Conservation (phyloP, 37 sponge, comb jelly and placozoan genomes). For the Hexactinellida sp. region DNA sequence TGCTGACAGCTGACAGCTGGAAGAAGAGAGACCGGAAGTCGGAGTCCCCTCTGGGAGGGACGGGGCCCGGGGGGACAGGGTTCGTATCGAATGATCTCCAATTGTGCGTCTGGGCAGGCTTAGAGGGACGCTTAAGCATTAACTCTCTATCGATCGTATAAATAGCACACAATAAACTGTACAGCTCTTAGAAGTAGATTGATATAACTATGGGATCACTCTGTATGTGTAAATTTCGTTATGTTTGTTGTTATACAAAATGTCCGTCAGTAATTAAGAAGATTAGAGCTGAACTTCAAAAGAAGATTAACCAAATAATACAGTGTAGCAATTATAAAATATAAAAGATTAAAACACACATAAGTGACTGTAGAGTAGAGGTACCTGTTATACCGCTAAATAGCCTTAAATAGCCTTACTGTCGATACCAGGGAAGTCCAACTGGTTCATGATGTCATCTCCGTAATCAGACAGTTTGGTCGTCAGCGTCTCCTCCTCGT, state of each 20-base stretch:
- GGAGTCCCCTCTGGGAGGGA: not conserved
- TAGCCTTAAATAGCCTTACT: no score
- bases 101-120: not conserved
- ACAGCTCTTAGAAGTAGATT: no score
- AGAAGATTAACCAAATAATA: not conserved
- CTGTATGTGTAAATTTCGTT: no score
- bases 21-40: not conserved
- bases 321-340: not conserved
- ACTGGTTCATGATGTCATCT: not conserved
- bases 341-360: not conserved
- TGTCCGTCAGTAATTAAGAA: no score
- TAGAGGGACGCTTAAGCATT: not conserved
- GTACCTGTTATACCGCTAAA: no score
- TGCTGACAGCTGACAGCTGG: not conserved
- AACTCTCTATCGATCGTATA: no score
- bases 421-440: not conserved
- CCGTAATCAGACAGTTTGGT: not conserved
- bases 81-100: not conserved
- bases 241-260: no score
- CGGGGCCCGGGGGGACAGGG: not conserved
- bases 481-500: not conserved
- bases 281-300: not conserved
- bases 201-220: no score
- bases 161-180: no score
- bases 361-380: not conserved